Conservation (phyloP, 2,113 vertebrate species). For the Hippocampus zosterae region DNA sequence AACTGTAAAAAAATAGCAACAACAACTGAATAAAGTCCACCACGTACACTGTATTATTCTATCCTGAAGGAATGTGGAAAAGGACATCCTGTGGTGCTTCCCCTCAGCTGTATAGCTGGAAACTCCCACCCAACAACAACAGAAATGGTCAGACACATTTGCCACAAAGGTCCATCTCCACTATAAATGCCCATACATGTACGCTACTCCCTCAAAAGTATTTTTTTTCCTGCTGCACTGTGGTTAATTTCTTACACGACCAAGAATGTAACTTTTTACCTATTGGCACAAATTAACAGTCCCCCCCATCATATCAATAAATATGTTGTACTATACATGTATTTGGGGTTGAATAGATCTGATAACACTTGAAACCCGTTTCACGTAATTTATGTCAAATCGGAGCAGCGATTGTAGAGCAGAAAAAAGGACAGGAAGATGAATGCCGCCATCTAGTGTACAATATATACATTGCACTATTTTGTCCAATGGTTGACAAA, state of each 20-base stretch:
- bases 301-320: background rate
- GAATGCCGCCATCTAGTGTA: constrained; percentile 30
- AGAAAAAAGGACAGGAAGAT: constrained; percentile 6
- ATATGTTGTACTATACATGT: background rate
- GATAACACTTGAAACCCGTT: background rate
- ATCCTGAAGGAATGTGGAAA: constrained; percentile 58
- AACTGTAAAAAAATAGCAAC: background rate
- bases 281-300: background rate
- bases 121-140: constrained; percentile 69
- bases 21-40: background rate
- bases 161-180: background rate
- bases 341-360: background rate
- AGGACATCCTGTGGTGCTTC: constrained; percentile 68
- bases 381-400: background rate
- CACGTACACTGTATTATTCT: constrained; percentile 8
- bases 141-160: constrained; percentile 41
- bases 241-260: background rate
- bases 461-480: background rate
- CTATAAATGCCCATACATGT: background rate
- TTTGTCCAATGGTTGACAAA: background rate
- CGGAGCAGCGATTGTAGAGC: background rate
- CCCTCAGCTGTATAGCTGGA: constrained; percentile 62
- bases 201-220: background rate
- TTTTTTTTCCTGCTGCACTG: background rate
- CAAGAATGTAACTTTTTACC: background rate